Conservation (phyloP, 2,797 vertebrate genomes). For the Sebastes cheni region DNA sequence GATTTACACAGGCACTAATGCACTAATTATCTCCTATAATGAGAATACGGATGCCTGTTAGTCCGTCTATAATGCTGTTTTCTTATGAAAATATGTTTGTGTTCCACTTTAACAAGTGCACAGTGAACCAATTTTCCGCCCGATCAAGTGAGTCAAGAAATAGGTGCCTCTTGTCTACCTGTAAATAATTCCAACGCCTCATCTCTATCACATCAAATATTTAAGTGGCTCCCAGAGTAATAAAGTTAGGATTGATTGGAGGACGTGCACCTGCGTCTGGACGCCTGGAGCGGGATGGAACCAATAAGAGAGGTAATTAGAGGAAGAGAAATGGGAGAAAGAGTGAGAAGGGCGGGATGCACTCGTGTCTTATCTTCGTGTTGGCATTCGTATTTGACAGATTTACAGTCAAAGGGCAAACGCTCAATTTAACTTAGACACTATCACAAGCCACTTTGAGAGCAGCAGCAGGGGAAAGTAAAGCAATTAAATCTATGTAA, state of each 20-base stretch:
- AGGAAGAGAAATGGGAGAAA: conserved; percentile 32
- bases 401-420: conserved; percentile 26
- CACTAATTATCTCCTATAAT: neutral
- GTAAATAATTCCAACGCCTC: conserved; percentile 61
- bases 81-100: neutral
- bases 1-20: neutral
- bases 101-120: neutral
- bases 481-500: conserved; percentile 44
- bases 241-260: conserved; percentile 75
- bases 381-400: conserved; percentile 27
- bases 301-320: conserved; percentile 71
- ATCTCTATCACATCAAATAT: conserved; percentile 72
- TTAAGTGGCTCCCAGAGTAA: conserved; percentile 66
- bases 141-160: conserved; percentile 8
- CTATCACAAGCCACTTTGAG: neutral
- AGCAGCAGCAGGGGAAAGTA: neutral
- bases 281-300: conserved; percentile 60
- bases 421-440: conserved; percentile 2
- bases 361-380: conserved; percentile 19
- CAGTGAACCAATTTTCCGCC: neutral
- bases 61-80: neutral
- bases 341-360: neutral
- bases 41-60: neutral
- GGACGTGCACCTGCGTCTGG: conserved; percentile 42
- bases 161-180: conserved; percentile 39